These are phyloP conservation scores for Aleadryas rufinucha DNA, from an alignment of 2,113 vertebrate species.

Conservation along the genomic window DNA sequence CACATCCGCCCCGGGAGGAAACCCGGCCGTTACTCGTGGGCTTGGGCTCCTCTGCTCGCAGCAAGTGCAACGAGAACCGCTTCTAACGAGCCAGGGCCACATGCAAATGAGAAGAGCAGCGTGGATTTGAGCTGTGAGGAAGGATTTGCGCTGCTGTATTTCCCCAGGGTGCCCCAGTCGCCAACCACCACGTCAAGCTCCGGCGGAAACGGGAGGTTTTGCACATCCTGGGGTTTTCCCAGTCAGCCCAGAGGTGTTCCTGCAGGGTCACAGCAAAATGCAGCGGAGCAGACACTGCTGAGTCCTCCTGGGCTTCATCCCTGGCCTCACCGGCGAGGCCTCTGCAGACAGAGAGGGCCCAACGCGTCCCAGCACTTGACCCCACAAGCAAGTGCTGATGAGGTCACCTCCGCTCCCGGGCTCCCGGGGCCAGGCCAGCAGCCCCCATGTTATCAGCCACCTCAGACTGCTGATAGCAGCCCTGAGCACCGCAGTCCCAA, in stretches of 20 bases:
- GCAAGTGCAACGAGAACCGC: fast-evolving
- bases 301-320: neutral
- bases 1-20: neutral
- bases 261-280: neutral
- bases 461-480: neutral
- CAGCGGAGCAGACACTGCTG: neutral
- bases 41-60: neutral
- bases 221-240: neutral
- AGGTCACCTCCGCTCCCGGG: neutral
- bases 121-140: neutral
- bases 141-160: neutral
- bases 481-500: neutral
- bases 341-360: neutral
- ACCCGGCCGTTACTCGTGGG: neutral
- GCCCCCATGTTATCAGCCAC: neutral
- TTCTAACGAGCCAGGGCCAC: neutral
- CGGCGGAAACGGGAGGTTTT: fast-evolving
- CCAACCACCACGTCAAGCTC: neutral
- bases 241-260: fast-evolving
- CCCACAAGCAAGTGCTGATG: neutral
- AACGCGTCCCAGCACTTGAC: neutral
- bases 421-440: neutral
- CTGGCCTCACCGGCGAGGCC: neutral
- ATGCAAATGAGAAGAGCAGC: neutral
- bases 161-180: neutral